Percentiles rank a stretch among this genome's conserved stretches.
These are phyloP conservation scores for Pterocles orientalis DNA, from an alignment of 2,113 vertebrate species.

Conservation along the genomic window DNA sequence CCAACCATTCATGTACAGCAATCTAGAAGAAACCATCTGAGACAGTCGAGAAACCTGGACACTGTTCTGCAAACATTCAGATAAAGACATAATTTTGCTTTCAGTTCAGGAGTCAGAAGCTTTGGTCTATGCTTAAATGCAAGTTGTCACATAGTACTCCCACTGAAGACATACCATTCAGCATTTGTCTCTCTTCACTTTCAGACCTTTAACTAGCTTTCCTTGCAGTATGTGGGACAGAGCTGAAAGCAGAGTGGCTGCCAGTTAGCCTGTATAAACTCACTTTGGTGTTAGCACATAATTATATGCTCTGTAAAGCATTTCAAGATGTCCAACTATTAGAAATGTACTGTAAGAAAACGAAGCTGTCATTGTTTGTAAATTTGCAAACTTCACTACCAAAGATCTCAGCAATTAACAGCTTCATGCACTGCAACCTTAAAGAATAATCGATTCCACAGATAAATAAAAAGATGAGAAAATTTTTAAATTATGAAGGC, in stretches of 20 bases:
- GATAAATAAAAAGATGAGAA: neutral
- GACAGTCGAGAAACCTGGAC: neutral
- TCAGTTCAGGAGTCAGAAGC: neutral
- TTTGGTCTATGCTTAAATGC: neutral
- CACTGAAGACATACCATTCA: neutral
- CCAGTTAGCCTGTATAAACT: constrained; percentile 20
- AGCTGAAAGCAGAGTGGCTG: neutral
- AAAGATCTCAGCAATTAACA: neutral
- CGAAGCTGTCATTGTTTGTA: neutral
- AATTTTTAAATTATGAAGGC: neutral
- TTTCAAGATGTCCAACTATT: neutral
- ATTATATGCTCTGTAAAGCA: constrained; percentile 16
- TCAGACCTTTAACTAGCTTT: neutral
- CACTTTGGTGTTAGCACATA: constrained; percentile 1
- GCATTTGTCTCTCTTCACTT: neutral
- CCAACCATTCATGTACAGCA: neutral
- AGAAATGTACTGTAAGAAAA: neutral
- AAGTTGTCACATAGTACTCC: neutral
- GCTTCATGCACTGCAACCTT: neutral
- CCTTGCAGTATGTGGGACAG: neutral
- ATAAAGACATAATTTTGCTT: neutral
- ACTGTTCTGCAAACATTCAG: neutral
- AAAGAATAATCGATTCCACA: neutral
- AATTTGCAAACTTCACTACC: neutral
- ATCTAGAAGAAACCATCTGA: neutral